Conservation (phyloP, 2,888 invertebrate species). For the Augiades crinisus region DNA sequence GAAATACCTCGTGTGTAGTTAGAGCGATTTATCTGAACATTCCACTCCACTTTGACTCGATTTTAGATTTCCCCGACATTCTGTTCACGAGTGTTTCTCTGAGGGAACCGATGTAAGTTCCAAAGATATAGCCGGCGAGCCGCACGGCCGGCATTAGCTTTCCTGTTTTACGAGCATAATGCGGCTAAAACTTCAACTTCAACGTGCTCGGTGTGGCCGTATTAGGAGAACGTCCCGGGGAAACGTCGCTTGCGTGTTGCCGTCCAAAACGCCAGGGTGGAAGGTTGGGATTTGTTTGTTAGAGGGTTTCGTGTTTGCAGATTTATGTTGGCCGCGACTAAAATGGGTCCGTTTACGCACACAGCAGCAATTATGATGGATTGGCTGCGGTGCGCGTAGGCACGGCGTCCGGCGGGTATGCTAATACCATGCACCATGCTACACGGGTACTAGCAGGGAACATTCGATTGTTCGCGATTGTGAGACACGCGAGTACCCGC, state of each 20-base stretch:
- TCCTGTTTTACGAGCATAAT: slow-evolving; percentile 28
- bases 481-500: slow-evolving; percentile 46
- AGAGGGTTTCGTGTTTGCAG: slow-evolving; percentile 2
- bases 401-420: slow-evolving; percentile 69
- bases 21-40: slow-evolving; percentile 18
- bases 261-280: slow-evolving; percentile 25
- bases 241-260: neutral
- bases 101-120: slow-evolving; percentile 8
- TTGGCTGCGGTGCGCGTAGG: slow-evolving; percentile 65
- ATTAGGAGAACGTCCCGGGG: slow-evolving; percentile 12
- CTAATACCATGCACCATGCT: slow-evolving; percentile 63
- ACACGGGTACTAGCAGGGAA: slow-evolving; percentile 55
- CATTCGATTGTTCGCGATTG: slow-evolving; percentile 60
- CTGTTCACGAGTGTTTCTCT: slow-evolving; percentile 13
- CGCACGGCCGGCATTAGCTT: slow-evolving; percentile 21
- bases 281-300: slow-evolving; percentile 29
- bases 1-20: slow-evolving; percentile 20
- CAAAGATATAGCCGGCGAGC: slow-evolving; percentile 19
- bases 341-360: slow-evolving; percentile 47
- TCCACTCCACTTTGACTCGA: slow-evolving; percentile 18
- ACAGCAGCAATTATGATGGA: slow-evolving; percentile 62
- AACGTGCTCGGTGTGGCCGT: slow-evolving; percentile 7
- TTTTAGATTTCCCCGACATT: slow-evolving; percentile 21
- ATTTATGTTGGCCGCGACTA: slow-evolving; percentile 43
- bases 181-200: slow-evolving; percentile 19